Percentiles rank a stretch among this genome's conserved stretches.
These are phyloP conservation scores for Triplophysa bombifrons DNA, from an alignment of 2,797 vertebrate species.

Conservation along the genomic window DNA sequence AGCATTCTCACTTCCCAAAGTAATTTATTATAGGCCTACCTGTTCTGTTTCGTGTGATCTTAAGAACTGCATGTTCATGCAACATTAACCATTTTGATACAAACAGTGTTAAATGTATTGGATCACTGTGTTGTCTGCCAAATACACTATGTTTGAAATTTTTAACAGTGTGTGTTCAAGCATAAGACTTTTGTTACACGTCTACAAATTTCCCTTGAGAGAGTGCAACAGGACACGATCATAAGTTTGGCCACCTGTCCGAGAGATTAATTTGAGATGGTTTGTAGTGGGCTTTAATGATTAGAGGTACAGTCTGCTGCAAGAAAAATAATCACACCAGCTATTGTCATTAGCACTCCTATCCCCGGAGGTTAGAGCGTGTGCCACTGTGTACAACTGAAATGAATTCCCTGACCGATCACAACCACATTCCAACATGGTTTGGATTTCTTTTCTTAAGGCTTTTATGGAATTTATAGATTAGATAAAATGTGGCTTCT, in stretches of 20 bases:
- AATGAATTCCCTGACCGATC: conserved; percentile 61
- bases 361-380: conserved; percentile 49
- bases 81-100: not conserved
- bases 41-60: not conserved
- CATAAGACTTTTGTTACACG: conserved; percentile 39
- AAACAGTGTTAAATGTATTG: not conserved
- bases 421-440: conserved; percentile 43
- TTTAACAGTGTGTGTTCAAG: conserved; percentile 29
- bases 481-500: conserved; percentile 46
- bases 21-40: not conserved
- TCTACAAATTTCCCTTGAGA: conserved; percentile 43
- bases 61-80: not conserved
- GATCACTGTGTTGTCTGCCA: not conserved
- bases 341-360: conserved; percentile 58
- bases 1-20: not conserved
- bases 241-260: conserved; percentile 59
- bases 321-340: conserved; percentile 60
- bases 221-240: conserved; percentile 40
- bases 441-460: conserved; percentile 53
- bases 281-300: conserved; percentile 56
- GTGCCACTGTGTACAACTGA: conserved; percentile 50
- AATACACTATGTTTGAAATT: conserved; percentile 10
- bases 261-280: conserved; percentile 58
- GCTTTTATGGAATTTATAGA: conserved; percentile 51
- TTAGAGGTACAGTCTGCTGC: conserved; percentile 54